Evolutionary conservation across 1,140 invertebrate genomes (phyloP), one percentile per base, ranked within the genome.

Genomic region (Diploscapter pachys): DNA sequence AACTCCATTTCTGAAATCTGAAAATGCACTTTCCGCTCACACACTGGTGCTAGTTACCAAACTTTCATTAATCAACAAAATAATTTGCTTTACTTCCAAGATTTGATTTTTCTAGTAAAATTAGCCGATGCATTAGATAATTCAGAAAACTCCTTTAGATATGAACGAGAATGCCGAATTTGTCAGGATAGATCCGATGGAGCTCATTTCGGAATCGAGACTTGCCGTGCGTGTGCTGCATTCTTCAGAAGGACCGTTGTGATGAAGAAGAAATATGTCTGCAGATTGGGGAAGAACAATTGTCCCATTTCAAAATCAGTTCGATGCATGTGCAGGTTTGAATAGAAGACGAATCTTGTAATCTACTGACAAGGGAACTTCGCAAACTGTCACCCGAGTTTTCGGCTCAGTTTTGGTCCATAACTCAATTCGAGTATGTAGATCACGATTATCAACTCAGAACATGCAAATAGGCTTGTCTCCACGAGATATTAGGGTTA

Each of bases 201-300:
- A 5, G 69, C 69, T 9, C 69, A 71, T 67, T 71, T 71, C 50
- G 69, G 69, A 65, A 49, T 71, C 50, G 69, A 71, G 48, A 61
- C 69, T 31, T 71, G 69, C 49, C 8, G 69, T 48, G 69, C 69
- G 6, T 71, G 69, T 65, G 69, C 69, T 5, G 69, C 69, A 9
- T 71, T 71, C 57, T 71, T 71, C 69, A 71, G 69, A 53, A 71
- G 69, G 49, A 51, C 56, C 13, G 59, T 72, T 11, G 71, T 72
- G 11, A 72, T 56, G n/a, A 56, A 56, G 31, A 72, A 72, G 71
- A 72, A 72, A 53, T 72, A 72, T 48, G 71, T 72, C 61, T 72
- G 71, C 51, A 4, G 71, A 72, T 63, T 64, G 61, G 71, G 71
- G 8, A 63, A 63, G n/a, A 64, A 72, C 50, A 56, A 72, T 3